These are phyloP conservation scores for Myoxocephalus aenaeus DNA, from an alignment of 2,797 vertebrate genomes.

Conservation along the genomic window DNA sequence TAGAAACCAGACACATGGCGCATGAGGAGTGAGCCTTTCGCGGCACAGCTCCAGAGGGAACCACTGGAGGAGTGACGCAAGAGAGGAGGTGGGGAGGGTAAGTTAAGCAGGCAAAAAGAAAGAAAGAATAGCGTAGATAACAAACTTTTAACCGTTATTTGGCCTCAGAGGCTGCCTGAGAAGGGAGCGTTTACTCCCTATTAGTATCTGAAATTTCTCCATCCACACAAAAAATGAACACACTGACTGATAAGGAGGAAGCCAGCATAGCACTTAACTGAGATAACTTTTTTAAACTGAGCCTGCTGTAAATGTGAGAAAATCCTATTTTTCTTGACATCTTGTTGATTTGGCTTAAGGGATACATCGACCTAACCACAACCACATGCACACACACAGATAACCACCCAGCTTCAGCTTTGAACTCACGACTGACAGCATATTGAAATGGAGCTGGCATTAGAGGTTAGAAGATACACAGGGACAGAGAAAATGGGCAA, in stretches of 20 bases:
- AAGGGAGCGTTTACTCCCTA: constrained; percentile 32
- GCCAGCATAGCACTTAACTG: constrained; percentile 51
- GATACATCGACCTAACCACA: constrained; percentile 35
- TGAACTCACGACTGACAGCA: constrained; percentile 36
- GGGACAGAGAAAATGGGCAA: constrained; percentile 37
- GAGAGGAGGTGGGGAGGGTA: constrained; percentile 28
- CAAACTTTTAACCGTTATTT: constrained; percentile 44
- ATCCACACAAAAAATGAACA: constrained; percentile 23
- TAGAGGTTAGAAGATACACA: constrained; percentile 41
- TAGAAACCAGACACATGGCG: constrained; percentile 78
- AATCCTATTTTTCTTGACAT: constrained; percentile 21
- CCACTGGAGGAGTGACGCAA: constrained; percentile 42
- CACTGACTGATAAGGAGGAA: constrained; percentile 51
- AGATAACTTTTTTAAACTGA: constrained; percentile 51
- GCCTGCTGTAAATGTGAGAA: constrained; percentile 45
- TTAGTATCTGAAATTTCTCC: constrained; percentile 43
- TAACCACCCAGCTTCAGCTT: constrained; percentile 30
- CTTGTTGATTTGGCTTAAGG: constrained; percentile 38
- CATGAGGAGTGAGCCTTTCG: constrained; percentile 64
- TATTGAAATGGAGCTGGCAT: constrained; percentile 20
- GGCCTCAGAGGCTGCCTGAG: not conserved
- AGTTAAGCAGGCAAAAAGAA: constrained; percentile 8
- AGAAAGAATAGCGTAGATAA: constrained; percentile 19
- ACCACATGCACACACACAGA: constrained; percentile 49
- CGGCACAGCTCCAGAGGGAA: constrained; percentile 55